Evolutionary conservation across 1,140 invertebrate species (phyloP).

Genomic region (Drosophila sulfurigaster): DNA sequence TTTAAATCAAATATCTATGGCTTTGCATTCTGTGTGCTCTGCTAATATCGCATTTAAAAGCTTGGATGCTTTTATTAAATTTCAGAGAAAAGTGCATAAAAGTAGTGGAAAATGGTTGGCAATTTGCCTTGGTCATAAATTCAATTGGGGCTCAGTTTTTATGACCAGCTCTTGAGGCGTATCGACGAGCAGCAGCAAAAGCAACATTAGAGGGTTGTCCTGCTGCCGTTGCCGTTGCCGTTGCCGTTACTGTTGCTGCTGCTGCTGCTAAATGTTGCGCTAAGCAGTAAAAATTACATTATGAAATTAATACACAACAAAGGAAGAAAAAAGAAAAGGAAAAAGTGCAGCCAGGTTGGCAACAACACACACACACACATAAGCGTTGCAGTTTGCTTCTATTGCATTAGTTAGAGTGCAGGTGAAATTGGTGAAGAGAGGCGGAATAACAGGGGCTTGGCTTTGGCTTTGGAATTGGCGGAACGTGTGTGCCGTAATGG

Average conservation of each 20-base stretch:
- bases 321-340: background rate
- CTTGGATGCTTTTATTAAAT: constrained; percentile 1
- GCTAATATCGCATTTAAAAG: background rate
- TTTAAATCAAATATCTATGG: background rate
- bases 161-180: constrained; percentile 29
- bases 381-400: constrained; percentile 21
- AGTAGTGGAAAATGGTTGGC: constrained; percentile 31
- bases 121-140: constrained; percentile 38
- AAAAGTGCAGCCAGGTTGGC: constrained; percentile 10
- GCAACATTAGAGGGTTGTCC: background rate
- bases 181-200: constrained; percentile 17
- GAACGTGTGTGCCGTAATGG: constrained; percentile 47
- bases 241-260: background rate
- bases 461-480: constrained; percentile 2
- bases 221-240: background rate
- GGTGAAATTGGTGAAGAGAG: constrained; percentile 9
- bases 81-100: constrained; percentile 21
- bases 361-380: background rate
- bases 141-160: constrained; percentile 41
- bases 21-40: background rate
- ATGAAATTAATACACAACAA: constrained; percentile 59
- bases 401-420: constrained; percentile 57
- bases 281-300: constrained; percentile 63
- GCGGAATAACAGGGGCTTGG: background rate
- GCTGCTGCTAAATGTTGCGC: constrained; percentile 43